Evolutionary conservation across 2,888 invertebrate genomes (phyloP), one percentile per base, ranked within the genome.

Genomic region (Oithona nana): DNA sequence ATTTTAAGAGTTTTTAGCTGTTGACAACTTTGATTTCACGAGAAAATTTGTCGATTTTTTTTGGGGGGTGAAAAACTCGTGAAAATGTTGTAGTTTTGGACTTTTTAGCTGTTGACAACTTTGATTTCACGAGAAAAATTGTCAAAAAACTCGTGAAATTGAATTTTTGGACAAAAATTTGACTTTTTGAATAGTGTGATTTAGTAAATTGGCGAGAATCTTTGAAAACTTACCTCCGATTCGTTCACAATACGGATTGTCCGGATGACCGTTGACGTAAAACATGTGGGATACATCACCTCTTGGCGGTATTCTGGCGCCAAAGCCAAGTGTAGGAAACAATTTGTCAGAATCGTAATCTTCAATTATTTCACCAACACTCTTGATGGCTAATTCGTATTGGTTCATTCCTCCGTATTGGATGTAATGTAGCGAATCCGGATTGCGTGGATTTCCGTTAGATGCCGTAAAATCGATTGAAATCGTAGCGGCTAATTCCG

Each of bases 341-440:
- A 69, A 71, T 68, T 80, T 80, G 66, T 77, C 76, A 11, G 71
- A 69, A 67, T 75, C 75, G 68, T 76, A 76, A 66, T 75, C 74
- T 67, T 75, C 71, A 49, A 76, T 73, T 52, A 76, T 75, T 61
- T 72, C 70, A 0, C 75, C 75, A 0, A 74, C 72, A 8, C 72
- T 68, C 26, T 67, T 66, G n/a, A 74, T 70, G 1, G 74, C 74
- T 62, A 66, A 70, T 68, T 66, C 66, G 63, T 70, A 70, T n/a
- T 66, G 66, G 57, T 70, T 70, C n/a, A 11, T 6, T 52, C 52
- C 52, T 6, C 24, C 52, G n/a, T 52, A 52, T n/a, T 8, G 11
- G 6, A 52, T 52, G 24, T 52, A 52, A 20, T 52, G 24, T 8
- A 52, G n/a, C 52, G n/a, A 52, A 20, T 52, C n/a, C 24, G n/a